A percentile compares a stretch with the other conserved stretches of the same genome.
Conservation (phyloP, 2,888 invertebrate genomes). For the Chrysolina americana region DNA sequence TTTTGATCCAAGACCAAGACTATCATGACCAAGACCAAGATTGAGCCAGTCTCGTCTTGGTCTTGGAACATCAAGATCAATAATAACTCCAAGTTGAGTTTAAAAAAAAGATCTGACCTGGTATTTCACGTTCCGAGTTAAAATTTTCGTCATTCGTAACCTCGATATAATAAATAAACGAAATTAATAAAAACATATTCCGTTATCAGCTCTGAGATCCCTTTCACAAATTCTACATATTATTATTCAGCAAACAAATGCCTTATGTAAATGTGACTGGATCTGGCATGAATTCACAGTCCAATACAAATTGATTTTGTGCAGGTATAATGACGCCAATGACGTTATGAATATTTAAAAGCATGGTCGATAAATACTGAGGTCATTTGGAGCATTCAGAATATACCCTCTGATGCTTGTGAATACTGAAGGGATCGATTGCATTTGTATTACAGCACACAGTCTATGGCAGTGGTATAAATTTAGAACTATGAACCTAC, state of each 20-base stretch:
- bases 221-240: neutral
- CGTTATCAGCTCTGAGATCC: neutral
- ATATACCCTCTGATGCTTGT: constrained; percentile 36
- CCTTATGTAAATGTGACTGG: neutral
- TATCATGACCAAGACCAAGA: no score
- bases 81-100: no score
- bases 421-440: constrained; percentile 40
- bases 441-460: constrained; percentile 21
- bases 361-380: constrained; percentile 48
- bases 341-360: constrained; percentile 49
- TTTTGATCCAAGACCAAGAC: no score
- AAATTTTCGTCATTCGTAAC: no score
- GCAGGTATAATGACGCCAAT: constrained; percentile 48
- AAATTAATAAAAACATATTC: neutral
- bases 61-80: no score
- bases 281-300: neutral
- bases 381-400: constrained; percentile 44
- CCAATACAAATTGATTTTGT: constrained; percentile 42
- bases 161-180: no score
- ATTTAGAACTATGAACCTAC: constrained; percentile 30
- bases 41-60: no score
- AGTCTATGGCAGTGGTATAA: constrained; percentile 22
- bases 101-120: no score
- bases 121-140: no score
- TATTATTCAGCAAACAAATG: neutral